phyloP scores from a whole-genome alignment of 2,113 vertebrate species.

The Melanocharis versteri region DNA sequence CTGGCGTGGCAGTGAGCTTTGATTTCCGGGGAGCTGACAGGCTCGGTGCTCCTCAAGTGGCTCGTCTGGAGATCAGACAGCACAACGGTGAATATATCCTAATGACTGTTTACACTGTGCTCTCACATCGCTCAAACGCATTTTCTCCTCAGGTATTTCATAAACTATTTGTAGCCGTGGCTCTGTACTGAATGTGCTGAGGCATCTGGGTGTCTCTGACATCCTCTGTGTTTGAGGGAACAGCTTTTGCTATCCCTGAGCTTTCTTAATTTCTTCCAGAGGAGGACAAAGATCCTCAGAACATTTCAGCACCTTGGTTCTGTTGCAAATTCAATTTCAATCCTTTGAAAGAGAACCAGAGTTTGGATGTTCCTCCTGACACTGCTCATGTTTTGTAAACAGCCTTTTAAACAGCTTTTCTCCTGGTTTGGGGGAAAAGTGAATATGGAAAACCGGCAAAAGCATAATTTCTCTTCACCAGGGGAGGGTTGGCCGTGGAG shows the following conservation, averaged over 20 bases:
- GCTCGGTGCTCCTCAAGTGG: neutral
- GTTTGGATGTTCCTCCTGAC: neutral
- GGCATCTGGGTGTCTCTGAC: neutral
- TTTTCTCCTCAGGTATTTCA: neutral
- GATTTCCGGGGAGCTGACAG: conserved; percentile 16
- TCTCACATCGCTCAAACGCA: neutral
- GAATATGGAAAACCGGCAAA: neutral
- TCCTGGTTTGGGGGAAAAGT: neutral
- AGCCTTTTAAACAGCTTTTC: neutral
- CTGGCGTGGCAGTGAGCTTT: neutral
- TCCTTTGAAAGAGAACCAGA: neutral
- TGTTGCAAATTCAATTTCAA: neutral
- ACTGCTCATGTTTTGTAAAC: neutral
- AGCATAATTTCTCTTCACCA: neutral
- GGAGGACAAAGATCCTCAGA: neutral
- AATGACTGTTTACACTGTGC: neutral
- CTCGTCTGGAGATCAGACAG: neutral
- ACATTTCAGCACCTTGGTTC: neutral
- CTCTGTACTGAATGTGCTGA: neutral
- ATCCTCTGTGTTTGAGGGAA: neutral
- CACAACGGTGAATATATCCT: neutral
- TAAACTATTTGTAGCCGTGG: neutral
- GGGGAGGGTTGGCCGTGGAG: neutral
- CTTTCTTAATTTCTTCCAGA: neutral
- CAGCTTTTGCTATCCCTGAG: neutral